These are phyloP conservation scores for Drosophila tanythrix DNA, from an alignment of 2,888 invertebrate species.

Conservation along the genomic window DNA sequence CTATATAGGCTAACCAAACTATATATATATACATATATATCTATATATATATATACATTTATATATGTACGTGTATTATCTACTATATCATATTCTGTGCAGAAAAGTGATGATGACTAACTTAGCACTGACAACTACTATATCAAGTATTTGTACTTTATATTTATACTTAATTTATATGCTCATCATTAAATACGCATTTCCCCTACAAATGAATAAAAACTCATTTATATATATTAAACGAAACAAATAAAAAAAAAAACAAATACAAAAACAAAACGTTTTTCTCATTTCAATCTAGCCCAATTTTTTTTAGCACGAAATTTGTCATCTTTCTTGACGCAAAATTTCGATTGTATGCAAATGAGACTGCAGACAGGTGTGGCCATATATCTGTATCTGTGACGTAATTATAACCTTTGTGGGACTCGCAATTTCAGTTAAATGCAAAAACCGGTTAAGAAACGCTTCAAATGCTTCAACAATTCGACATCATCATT, in stretches of 20 bases:
- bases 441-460: slow-evolving; percentile 51
- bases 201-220: slow-evolving; percentile 30
- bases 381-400: slow-evolving; percentile 47
- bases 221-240: slow-evolving; percentile 1
- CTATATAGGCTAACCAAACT: slow-evolving; percentile 19
- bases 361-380: slow-evolving; percentile 49
- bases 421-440: slow-evolving; percentile 23
- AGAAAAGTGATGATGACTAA: slow-evolving; percentile 28
- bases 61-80: slow-evolving; percentile 30
- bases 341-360: slow-evolving; percentile 36
- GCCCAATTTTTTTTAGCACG: slow-evolving; percentile 10
- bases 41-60: slow-evolving; percentile 3
- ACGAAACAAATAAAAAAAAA: slow-evolving; percentile 6
- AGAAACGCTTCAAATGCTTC: slow-evolving; percentile 35
- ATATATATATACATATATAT: neutral
- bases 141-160: slow-evolving; percentile 34
- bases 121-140: slow-evolving; percentile 48
- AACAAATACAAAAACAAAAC: neutral
- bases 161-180: slow-evolving; percentile 37
- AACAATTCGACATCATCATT: slow-evolving; percentile 46
- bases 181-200: slow-evolving; percentile 30
- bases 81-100: slow-evolving; percentile 30
- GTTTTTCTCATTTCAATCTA: slow-evolving; percentile 10
- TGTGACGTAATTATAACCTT: slow-evolving; percentile 48
- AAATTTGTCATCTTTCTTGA: slow-evolving; percentile 44